Percentiles rank a stretch among this genome's conserved stretches.
These are phyloP conservation scores for Cyprinella venusta DNA, from an alignment of 2,797 vertebrate species.

Conservation along the genomic window DNA sequence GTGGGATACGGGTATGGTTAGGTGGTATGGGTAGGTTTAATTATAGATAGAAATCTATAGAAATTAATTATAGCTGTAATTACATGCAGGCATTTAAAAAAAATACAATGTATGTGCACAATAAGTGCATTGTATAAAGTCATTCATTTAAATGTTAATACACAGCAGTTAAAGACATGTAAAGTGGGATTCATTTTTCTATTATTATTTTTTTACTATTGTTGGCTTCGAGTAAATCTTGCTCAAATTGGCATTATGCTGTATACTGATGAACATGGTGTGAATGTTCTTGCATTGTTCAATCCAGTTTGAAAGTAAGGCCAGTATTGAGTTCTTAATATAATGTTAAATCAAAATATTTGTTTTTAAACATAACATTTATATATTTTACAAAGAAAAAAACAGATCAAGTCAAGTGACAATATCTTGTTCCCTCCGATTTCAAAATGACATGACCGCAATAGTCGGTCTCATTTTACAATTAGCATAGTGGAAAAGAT, in stretches of 20 bases:
- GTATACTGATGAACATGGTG: slow-evolving; percentile 20
- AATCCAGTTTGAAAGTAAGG: slow-evolving; percentile 36
- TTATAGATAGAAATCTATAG: no score
- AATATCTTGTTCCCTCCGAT: slow-evolving; percentile 74
- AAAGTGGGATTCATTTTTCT: not conserved
- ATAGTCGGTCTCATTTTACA: slow-evolving; percentile 55
- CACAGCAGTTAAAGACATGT: not conserved
- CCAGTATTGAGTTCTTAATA: not conserved
- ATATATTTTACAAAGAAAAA: slow-evolving; percentile 29
- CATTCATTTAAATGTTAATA: not conserved
- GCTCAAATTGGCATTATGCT: slow-evolving; percentile 22
- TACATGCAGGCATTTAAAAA: not conserved
- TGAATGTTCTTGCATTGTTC: slow-evolving; percentile 30
- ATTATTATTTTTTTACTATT: not conserved
- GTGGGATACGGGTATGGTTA: not conserved
- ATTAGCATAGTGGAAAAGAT: slow-evolving; percentile 68
- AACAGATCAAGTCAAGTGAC: slow-evolving; percentile 21
- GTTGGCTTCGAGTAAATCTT: slow-evolving; percentile 29
- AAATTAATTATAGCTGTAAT: not conserved
- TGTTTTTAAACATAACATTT: slow-evolving; percentile 4
- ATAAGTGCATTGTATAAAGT: not conserved
- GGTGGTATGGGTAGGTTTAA: not conserved
- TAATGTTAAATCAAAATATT: not conserved
- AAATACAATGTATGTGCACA: not conserved
- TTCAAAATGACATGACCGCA: slow-evolving; percentile 77